Evolutionary conservation across 2,888 invertebrate species (phyloP).

Genomic region (Pecten maximus): DNA sequence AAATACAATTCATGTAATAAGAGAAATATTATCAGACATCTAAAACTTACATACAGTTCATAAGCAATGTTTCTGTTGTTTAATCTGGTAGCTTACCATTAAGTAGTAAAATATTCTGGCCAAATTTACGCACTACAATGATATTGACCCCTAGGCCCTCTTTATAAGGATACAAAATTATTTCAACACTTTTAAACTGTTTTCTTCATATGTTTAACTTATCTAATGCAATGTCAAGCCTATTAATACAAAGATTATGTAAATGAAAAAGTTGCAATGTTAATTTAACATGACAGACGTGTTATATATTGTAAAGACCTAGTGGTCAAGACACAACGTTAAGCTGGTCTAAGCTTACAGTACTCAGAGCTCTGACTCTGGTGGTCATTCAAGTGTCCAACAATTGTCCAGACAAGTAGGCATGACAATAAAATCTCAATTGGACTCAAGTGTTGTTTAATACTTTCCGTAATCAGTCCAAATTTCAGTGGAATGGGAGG

Average conservation of each 20-base stretch:
- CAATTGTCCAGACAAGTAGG: conserved; percentile 21
- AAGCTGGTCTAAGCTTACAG: not conserved
- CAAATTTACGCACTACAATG: not conserved
- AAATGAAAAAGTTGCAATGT: no score
- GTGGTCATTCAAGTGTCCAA: not conserved
- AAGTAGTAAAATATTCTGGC: not conserved
- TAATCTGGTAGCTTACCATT: not conserved
- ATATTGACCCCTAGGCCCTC: no score
- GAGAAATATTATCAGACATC: no score
- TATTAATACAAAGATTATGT: no score
- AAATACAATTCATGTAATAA: no score
- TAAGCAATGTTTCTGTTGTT: not conserved
- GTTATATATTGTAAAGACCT: not conserved
- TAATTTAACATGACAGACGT: no score
- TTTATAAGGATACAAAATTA: no score
- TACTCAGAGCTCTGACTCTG: not conserved
- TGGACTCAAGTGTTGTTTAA: conserved; percentile 32
- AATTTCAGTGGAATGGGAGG: conserved; percentile 6
- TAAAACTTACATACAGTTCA: not conserved
- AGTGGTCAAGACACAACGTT: not conserved
- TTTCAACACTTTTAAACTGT: no score
- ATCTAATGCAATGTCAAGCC: no score
- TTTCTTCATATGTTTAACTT: no score
- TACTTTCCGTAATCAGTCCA: conserved; percentile 1
- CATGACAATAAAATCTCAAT: not conserved